Conservation (phyloP, 1,140 invertebrate genomes). For the Diabrotica virgifera region DNA sequence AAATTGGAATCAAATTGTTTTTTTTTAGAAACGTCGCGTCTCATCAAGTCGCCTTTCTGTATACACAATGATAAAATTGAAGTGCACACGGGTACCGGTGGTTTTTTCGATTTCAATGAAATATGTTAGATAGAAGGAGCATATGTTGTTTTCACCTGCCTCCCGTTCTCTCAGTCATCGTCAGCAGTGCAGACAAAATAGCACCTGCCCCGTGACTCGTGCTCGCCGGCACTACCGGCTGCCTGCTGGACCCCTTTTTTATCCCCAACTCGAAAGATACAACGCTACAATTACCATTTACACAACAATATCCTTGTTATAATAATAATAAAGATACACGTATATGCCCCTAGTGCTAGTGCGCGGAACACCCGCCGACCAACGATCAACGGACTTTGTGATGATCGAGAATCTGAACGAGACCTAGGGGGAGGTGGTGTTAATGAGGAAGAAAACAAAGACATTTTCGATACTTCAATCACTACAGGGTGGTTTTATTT, state of each 20-base stretch:
- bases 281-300: conserved; percentile 7
- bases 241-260: conserved; percentile 21
- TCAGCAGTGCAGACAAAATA: conserved; percentile 1
- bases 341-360: too few relatives aligned
- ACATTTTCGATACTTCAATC: too few relatives aligned
- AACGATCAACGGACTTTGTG: too few relatives aligned
- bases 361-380: too few relatives aligned
- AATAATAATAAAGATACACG: not conserved
- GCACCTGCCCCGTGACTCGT: conserved; percentile 13
- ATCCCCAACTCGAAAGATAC: not conserved
- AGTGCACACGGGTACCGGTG: conserved; percentile 8
- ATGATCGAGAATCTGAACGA: too few relatives aligned
- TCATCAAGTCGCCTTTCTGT: not conserved
- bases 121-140: conserved; percentile 16
- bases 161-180: conserved; percentile 6
- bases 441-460: too few relatives aligned
- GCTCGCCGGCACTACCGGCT: conserved; percentile 4
- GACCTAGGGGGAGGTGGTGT: too few relatives aligned
- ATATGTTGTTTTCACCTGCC: conserved; percentile 14
- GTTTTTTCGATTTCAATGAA: conserved; percentile 10
- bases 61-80: conserved; percentile 10
- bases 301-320: conserved; percentile 5
- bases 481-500: too few relatives aligned
- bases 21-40: too few relatives aligned
- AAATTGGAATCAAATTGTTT: too few relatives aligned